Percentiles rank a stretch among this genome's conserved stretches.
Evolutionary conservation across 1,140 invertebrate species (phyloP).

Genomic region (Caenorhabditis elegans): DNA sequence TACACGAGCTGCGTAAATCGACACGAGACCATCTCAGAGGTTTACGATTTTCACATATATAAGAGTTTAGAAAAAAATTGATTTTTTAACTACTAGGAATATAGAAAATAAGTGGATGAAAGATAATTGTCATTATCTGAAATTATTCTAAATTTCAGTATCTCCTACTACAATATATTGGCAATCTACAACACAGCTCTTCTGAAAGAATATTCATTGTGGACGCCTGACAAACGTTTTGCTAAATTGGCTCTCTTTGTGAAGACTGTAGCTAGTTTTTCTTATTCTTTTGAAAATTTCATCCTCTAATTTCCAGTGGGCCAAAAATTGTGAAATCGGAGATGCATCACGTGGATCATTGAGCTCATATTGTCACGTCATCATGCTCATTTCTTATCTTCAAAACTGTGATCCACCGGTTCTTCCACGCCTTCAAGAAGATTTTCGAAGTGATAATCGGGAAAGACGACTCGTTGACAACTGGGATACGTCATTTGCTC

Average conservation of each 20-base stretch:
- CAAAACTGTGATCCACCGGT: slow-evolving; percentile 32
- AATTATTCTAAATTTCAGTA: too few species aligned
- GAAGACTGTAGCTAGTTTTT: background rate
- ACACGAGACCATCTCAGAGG: too few species aligned
- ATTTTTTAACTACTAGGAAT: too few species aligned
- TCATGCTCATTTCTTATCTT: slow-evolving; percentile 37
- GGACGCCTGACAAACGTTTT: slow-evolving; percentile 4
- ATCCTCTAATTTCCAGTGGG: slow-evolving; percentile 30
- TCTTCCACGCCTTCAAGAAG: slow-evolving; percentile 41
- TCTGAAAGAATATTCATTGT: slow-evolving; percentile 27
- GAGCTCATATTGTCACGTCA: slow-evolving; percentile 36
- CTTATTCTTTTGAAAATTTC: background rate
- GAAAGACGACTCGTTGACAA: background rate
- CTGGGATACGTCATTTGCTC: slow-evolving; percentile 24
- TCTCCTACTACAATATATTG: slow-evolving; percentile 42
- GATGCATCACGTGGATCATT: slow-evolving; percentile 34
- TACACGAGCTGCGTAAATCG: too few species aligned
- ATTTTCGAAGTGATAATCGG: slow-evolving; percentile 15
- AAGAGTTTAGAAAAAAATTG: too few species aligned
- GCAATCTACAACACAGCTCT: slow-evolving; percentile 38
- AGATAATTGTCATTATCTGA: too few species aligned
- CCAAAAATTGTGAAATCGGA: slow-evolving; percentile 34
- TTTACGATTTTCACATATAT: too few species aligned
- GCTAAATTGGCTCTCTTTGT: slow-evolving; percentile 2
- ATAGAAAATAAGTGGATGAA: too few species aligned